Percentiles rank a stretch among this genome's conserved stretches.
Evolutionary conservation across 2,113 vertebrate genomes (phyloP).

Genomic region (Pituophis catenifer): DNA sequence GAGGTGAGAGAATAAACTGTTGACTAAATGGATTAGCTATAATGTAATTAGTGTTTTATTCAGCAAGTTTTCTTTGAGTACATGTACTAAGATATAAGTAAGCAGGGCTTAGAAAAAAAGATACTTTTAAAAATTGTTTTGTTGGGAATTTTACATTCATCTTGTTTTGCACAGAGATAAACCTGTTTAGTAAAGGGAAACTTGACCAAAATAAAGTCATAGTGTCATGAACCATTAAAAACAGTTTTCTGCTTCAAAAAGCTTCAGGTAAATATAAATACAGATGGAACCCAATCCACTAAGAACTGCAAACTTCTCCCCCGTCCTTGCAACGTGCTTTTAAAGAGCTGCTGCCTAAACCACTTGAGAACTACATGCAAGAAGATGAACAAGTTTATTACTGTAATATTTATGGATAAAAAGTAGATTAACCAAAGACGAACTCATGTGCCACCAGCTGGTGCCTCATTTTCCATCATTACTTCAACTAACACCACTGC

Average conservation of each 20-base stretch:
- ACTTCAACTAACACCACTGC: background rate
- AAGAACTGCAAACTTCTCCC: background rate
- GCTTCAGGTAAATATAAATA: background rate
- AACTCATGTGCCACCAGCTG: background rate
- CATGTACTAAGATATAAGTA: constrained; percentile 34
- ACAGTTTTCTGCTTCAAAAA: background rate
- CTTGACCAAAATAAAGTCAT: background rate
- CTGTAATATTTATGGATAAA: background rate
- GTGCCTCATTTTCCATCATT: background rate
- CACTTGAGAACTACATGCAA: background rate
- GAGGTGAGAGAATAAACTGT: constrained; percentile 75
- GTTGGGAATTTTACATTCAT: constrained; percentile 10
- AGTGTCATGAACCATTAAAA: background rate
- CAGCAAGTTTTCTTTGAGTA: constrained; percentile 55
- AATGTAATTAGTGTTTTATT: constrained; percentile 58
- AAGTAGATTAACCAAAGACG: background rate
- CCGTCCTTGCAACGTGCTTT: background rate
- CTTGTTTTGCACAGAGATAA: background rate
- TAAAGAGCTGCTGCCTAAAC: background rate
- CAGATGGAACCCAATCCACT: background rate
- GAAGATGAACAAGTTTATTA: background rate
- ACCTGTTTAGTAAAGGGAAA: background rate
- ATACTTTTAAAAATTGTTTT: background rate
- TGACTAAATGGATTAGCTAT: constrained; percentile 68
- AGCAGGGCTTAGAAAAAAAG: background rate